A percentile compares a stretch with the other conserved stretches of the same genome.
Conservation (phyloP, 2,797 vertebrate genomes). For the Limnodromus scolopaceus region DNA sequence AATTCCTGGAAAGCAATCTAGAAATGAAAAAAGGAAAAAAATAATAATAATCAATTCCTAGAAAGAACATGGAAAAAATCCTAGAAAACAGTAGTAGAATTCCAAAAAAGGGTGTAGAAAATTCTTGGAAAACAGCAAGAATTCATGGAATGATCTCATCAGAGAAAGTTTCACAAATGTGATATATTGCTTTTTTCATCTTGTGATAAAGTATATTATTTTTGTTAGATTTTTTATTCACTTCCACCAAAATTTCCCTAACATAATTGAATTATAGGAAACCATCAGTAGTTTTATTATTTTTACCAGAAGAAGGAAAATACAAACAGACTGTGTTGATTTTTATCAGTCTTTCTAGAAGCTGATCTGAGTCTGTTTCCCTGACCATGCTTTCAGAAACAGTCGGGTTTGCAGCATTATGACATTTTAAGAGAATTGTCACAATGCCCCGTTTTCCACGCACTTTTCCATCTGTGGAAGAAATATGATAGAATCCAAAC, state of each 20-base stretch:
- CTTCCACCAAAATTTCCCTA: background rate
- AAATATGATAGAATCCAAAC: background rate
- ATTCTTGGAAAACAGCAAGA: background rate
- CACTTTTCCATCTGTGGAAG: background rate
- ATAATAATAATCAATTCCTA: no score
- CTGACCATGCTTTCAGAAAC: background rate
- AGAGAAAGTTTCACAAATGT: background rate
- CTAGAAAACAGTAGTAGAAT: background rate
- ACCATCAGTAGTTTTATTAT: background rate
- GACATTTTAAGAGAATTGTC: background rate
- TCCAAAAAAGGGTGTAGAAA: background rate
- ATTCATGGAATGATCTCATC: background rate
- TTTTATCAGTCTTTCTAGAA: background rate
- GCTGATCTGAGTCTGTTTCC: background rate
- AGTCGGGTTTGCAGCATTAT: background rate
- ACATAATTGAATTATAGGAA: background rate
- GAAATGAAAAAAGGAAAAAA: background rate
- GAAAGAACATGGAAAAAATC: background rate
- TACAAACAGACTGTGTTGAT: background rate
- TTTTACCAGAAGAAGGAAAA: background rate
- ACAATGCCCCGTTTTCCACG: background rate
- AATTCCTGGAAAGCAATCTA: background rate
- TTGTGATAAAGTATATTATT: background rate
- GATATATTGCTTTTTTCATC: background rate
- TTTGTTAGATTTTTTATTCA: rapidly evolving